Evolutionary conservation across 1,140 invertebrate species (phyloP), one percentile per base, ranked within the genome.

Genomic region (Leptinotarsa texana): DNA sequence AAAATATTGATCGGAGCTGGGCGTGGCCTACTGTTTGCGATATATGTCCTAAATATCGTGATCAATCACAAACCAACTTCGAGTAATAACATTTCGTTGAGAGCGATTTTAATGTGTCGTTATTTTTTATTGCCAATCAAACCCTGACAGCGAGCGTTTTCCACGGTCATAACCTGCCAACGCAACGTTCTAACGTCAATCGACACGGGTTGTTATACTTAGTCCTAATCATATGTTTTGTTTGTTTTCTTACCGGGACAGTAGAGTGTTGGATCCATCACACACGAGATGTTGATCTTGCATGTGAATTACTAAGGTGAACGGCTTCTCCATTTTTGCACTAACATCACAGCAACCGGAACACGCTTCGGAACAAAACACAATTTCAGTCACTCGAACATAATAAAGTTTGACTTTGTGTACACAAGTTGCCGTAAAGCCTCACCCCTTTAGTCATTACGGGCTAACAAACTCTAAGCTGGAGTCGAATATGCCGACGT

Each of bases 381-480:
- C 24, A 65, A 24, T 24, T 68, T 68, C 66, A 42, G n/a, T 18
- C 66, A 68, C n/a, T 49, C 24, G 66, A 68, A 68, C 66, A 68
- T 68, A 6, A n/a, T 68, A 18, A 18, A 57, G 33, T 42, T 68
- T 47, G 66, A 24, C 66, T n/a, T 68, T 42, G 27, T 42, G n/a
- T 4, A 42, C 42, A 18, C 63, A 42, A 42, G 33, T 42, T 57
- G 17, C 51, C 51, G 51, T 68, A 42, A 42, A 42, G 66, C 66
- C 66, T 68, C 66, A 68, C 66, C 66, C 66, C 66, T 68, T 68
- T 68, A 47, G 24, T 42, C 66, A 68, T 68, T 42, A 68, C 66
- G 66, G 24, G 66, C 66, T 68, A 68, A 68, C 66, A 57, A 57
- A 68, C 66, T 33, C n/a, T 68, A 68, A 68, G 66, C 66, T 68